These are phyloP conservation scores for Notoglanidium macrostoma DNA, from an alignment of 2,797 vertebrate genomes.

Conservation along the genomic window DNA sequence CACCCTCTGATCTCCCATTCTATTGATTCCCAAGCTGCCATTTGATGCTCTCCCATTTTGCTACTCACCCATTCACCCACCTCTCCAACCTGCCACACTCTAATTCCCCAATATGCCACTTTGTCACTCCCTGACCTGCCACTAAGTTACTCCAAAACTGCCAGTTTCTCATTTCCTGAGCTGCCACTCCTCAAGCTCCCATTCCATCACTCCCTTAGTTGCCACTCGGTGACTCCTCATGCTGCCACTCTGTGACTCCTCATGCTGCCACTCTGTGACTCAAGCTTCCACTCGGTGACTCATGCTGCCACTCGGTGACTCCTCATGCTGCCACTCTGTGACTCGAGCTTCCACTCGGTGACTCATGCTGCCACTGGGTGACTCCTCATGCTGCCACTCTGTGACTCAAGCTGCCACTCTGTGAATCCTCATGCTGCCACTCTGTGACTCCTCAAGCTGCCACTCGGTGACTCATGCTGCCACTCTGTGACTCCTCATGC, in stretches of 20 bases:
- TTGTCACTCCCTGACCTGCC: background rate
- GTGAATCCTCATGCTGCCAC: background rate
- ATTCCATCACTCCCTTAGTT: background rate
- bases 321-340: background rate
- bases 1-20: background rate
- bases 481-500: background rate
- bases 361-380: no score
- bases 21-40: background rate
- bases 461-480: background rate
- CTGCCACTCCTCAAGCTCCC: background rate
- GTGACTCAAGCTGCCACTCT: background rate
- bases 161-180: background rate
- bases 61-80: background rate
- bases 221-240: background rate
- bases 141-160: background rate
- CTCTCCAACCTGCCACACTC: background rate
- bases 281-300: no score
- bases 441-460: background rate
- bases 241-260: background rate
- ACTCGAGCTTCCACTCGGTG: no score
- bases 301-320: background rate
- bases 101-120: background rate
- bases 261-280: no score
- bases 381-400: background rate
- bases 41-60: background rate